Percentiles rank a stretch among this genome's conserved stretches.
phyloP scores from a whole-genome alignment of 2,113 vertebrate genomes.

The Phocoena phocoena region DNA sequence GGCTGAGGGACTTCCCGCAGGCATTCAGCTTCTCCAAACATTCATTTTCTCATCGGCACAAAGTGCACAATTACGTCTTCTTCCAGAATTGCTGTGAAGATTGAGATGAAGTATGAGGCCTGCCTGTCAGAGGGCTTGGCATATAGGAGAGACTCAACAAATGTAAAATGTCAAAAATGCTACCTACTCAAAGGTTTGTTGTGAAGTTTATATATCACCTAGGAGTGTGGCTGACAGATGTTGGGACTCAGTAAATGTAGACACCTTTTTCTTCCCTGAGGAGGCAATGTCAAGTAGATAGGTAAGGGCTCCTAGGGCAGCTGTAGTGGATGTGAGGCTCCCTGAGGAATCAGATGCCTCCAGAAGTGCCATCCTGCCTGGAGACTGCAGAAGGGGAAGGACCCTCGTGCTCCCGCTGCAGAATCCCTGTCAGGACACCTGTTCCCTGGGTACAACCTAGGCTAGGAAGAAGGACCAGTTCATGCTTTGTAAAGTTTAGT shows the following conservation, averaged over 20 bases:
- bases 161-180: conserved; percentile 1
- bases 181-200: background rate
- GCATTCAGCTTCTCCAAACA: background rate
- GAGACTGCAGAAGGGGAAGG: too few species aligned
- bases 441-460: too few species aligned
- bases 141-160: conserved; percentile 27
- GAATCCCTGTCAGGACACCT: background rate
- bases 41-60: background rate
- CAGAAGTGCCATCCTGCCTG: background rate
- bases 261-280: background rate
- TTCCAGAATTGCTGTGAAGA: conserved; percentile 8
- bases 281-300: background rate
- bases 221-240: background rate
- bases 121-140: background rate
- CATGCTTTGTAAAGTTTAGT: background rate
- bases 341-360: background rate
- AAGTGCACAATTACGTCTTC: conserved; percentile 7
- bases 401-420: rapidly evolving
- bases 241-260: background rate
- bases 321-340: background rate
- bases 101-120: background rate
- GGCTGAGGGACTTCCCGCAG: background rate
- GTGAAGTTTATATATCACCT: background rate
- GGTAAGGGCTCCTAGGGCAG: background rate
- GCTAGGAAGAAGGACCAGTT: background rate